phyloP scores from a whole-genome alignment of 2,797 vertebrate species.

The Notolepis coatsorum region DNA sequence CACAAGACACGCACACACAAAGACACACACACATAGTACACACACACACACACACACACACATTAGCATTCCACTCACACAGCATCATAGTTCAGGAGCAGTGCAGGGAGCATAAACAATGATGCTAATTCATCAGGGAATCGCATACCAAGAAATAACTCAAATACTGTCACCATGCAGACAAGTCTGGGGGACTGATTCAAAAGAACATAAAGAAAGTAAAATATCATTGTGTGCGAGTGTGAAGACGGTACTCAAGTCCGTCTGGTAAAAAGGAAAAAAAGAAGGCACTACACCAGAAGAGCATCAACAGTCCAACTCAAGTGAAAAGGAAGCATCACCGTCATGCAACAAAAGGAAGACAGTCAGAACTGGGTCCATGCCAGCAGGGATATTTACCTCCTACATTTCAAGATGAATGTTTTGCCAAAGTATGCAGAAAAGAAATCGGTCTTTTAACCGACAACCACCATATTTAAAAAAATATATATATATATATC shows the following conservation, averaged over 20 bases:
- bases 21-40: constrained; percentile 37
- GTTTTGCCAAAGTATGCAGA: constrained; percentile 61
- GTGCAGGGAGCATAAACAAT: constrained; percentile 13
- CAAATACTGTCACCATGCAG: constrained; percentile 65
- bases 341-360: constrained; percentile 69
- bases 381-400: constrained; percentile 49
- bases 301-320: constrained; percentile 34
- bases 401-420: constrained; percentile 50
- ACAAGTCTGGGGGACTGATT: constrained; percentile 28
- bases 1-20: constrained; percentile 8
- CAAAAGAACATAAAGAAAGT: constrained; percentile 22
- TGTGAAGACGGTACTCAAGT: constrained; percentile 4
- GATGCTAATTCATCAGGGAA: neutral
- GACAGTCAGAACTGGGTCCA: constrained; percentile 47
- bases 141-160: constrained; percentile 1
- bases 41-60: neutral
- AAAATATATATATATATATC: too few relatives aligned
- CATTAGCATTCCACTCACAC: constrained; percentile 48
- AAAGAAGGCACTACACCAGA: constrained; percentile 21
- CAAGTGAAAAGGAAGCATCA: constrained; percentile 46
- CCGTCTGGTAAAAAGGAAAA: neutral
- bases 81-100: constrained; percentile 1
- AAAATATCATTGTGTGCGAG: constrained; percentile 22
- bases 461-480: constrained; percentile 1
- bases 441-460: constrained; percentile 27